These are phyloP conservation scores for Mugil cephalus DNA, from an alignment of 2,113 vertebrate genomes.

Conservation along the genomic window DNA sequence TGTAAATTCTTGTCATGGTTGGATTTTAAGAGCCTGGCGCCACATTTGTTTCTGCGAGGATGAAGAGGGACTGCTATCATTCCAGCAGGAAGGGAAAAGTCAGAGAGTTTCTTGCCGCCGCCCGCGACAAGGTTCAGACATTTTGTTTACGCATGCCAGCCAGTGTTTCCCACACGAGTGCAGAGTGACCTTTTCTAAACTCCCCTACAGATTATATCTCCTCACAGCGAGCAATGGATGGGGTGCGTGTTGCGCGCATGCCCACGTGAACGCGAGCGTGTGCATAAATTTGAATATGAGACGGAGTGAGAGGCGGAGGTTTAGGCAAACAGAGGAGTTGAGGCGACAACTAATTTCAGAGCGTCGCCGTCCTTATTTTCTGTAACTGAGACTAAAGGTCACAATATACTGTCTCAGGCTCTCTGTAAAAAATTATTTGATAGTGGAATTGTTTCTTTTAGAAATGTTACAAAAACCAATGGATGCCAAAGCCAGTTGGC, in stretches of 20 bases:
- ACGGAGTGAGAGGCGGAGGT: not conserved
- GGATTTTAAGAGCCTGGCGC: not conserved
- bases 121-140: constrained; percentile 49
- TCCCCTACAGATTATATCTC: constrained; percentile 49
- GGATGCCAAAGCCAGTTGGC: too few species aligned
- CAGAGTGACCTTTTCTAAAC: constrained; percentile 64
- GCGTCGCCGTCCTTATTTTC: not conserved
- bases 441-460: not conserved
- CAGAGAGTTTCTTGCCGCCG: constrained; percentile 29
- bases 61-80: not conserved
- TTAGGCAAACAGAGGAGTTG: not conserved
- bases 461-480: too few species aligned
- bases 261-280: not conserved
- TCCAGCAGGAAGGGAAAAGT: constrained; percentile 8
- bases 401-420: not conserved
- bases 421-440: not conserved
- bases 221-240: constrained; percentile 26
- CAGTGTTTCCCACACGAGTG: constrained; percentile 47
- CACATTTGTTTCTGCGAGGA: not conserved
- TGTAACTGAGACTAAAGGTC: not conserved
- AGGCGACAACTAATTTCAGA: constrained; percentile 1
- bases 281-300: constrained; percentile 17
- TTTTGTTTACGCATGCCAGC: constrained; percentile 55
- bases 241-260: not conserved
- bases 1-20: not conserved